Evolutionary conservation across 2,888 invertebrate genomes (phyloP), one percentile per base, ranked within the genome.

Genomic region (Papilio gigon): DNA sequence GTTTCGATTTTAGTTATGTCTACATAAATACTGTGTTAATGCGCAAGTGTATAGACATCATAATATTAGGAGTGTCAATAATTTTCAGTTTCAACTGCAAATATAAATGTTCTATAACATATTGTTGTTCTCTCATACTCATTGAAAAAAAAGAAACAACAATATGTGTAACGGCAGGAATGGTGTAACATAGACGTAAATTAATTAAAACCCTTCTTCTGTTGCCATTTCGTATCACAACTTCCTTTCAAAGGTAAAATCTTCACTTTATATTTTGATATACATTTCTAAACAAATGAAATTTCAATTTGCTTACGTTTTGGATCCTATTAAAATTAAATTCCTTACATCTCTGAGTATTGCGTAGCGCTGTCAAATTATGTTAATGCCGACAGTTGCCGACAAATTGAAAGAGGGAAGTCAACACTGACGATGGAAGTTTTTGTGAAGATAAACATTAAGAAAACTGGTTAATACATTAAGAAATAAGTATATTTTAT

Each of bases 371-470:
- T 30, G 53, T 27, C 33, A 58, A 67, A 68, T 68, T 63, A 68
- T 68, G 56, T 64, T 64, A 68, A 68, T 64, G 20, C 35, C 50
- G 25, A 30, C 59, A 64, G 59, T 17, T 50, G 59, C 68, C 37
- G 37, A 60, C 59, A 50, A 68, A 64, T 40, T 40, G 59, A 37
- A 25, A 47, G 14, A 37, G 30, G 59, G 53, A 47, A 64, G 60
- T 64, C 59, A 60, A 64, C 64, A 50, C 40, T 12, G 47, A 64
- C 40, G 47, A 64, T 27, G 47, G 37, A 64, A 50, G 44, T 37
- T 20, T 17, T 68, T 68, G 12, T 11, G 22, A 64, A 59, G 37
- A 60, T 59, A 64, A 68, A 68, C 60, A 50, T 68, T 68, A 60
- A 20, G 30, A 37, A 22, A 40, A 17, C 30, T 42, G 25, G 35